A percentile compares a stretch with the other conserved stretches of the same genome.
These are phyloP conservation scores for Coccyzus lansbergi DNA, from an alignment of 2,797 vertebrate genomes.

Conservation along the genomic window DNA sequence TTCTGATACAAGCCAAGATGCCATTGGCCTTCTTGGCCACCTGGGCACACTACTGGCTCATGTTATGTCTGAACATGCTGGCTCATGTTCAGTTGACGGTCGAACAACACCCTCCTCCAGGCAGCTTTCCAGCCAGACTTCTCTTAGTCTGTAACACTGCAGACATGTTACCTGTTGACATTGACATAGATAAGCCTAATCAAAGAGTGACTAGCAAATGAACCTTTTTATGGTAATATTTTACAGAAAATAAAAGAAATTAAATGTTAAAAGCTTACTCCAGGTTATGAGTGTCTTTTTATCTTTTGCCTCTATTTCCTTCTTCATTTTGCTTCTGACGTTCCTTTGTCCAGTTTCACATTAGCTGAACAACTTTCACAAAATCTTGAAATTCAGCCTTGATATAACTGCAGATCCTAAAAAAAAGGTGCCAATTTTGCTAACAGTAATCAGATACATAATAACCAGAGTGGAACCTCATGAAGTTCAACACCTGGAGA, in stretches of 20 bases:
- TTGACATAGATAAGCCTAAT: background rate
- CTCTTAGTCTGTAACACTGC: no score
- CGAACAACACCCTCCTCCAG: no score
- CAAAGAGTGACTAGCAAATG: background rate
- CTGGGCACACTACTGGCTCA: no score
- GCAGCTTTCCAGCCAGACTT: no score
- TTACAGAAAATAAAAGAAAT: background rate
- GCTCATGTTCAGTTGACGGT: no score
- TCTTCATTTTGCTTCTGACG: background rate
- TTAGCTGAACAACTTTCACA: background rate
- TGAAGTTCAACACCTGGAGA: background rate
- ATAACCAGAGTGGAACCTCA: background rate
- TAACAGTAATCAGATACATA: background rate
- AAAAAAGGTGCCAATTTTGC: background rate
- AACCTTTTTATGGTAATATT: background rate
- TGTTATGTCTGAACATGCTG: no score
- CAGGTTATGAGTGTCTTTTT: background rate
- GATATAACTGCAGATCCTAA: background rate
- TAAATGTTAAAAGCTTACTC: background rate
- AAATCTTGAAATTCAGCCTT: background rate
- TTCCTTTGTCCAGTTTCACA: background rate
- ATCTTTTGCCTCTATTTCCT: background rate
- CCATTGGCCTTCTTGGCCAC: no score
- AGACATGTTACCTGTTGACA: background rate
- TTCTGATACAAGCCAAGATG: no score